A percentile compares a stretch with the other conserved stretches of the same genome.
phyloP scores from a whole-genome alignment of 1,140 invertebrate genomes.

The Paramacrobiotus metropolitanus region DNA sequence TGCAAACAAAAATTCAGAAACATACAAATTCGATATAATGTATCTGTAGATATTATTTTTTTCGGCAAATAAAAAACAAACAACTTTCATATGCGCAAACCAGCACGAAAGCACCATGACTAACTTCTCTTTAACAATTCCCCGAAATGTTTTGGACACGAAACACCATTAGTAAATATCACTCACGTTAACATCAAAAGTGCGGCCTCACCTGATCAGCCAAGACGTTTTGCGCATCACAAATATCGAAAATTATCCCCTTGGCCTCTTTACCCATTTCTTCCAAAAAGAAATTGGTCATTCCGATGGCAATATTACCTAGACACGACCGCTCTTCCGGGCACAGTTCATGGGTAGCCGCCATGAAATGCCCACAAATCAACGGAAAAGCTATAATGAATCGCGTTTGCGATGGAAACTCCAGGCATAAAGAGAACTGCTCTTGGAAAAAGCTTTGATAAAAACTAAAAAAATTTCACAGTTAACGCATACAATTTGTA shows the following conservation, averaged over 20 bases:
- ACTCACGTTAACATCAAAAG: too few relatives aligned
- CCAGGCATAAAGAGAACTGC: slow-evolving; percentile 92
- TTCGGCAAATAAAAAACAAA: too few relatives aligned
- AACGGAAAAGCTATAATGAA: slow-evolving; percentile 92
- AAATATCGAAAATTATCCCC: slow-evolving; percentile 92
- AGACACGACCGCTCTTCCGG: slow-evolving; percentile 95
- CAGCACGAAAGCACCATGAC: too few relatives aligned
- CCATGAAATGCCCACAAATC: slow-evolving; percentile 91
- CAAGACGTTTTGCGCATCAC: slow-evolving; percentile 84
- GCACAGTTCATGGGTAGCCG: slow-evolving; percentile 88
- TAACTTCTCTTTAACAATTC: too few relatives aligned
- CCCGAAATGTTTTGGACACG: too few relatives aligned
- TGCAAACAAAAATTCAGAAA: too few relatives aligned
- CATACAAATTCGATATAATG: too few relatives aligned
- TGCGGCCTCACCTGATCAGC: slow-evolving; percentile 42
- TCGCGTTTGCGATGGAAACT: slow-evolving; percentile 89
- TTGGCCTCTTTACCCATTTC: slow-evolving; percentile 98
- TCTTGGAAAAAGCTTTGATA: slow-evolving; percentile 91
- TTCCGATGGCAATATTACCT: slow-evolving; percentile 73
- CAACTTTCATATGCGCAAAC: too few relatives aligned
- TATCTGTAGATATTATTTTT: too few relatives aligned
- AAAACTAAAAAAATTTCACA: slow-evolving; percentile 44
- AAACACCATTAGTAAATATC: too few relatives aligned
- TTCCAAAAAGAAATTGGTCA: slow-evolving; percentile 89
- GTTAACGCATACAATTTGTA: too few relatives aligned